Evolutionary conservation across 2,113 vertebrate species (phyloP).

Genomic region (Entosphenus tridentatus): DNA sequence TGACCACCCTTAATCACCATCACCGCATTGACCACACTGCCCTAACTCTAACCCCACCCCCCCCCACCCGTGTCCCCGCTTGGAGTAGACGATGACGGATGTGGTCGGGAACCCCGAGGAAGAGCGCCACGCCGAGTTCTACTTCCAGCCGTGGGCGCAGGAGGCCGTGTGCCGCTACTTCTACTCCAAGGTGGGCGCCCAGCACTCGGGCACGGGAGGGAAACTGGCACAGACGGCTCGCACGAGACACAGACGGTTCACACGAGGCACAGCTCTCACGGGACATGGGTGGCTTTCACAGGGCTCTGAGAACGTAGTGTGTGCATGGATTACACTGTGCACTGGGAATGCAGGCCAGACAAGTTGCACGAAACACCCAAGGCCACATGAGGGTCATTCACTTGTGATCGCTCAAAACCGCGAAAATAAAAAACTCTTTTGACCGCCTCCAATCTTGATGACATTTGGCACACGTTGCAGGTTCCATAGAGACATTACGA

Average conservation of each 20-base stretch:
- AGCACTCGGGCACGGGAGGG: not conserved
- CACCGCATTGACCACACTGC: too few species aligned
- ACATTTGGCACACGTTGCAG: too few species aligned
- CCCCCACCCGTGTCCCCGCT: too few species aligned
- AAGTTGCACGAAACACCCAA: too few species aligned
- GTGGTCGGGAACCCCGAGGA: constrained; percentile 93
- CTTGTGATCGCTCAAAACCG: too few species aligned
- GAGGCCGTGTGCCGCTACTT: constrained; percentile 94
- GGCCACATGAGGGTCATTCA: too few species aligned
- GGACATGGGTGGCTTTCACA: not conserved
- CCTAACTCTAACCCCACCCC: too few species aligned
- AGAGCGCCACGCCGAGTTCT: constrained; percentile 84
- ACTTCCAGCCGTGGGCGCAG: constrained; percentile 97
- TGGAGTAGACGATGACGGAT: constrained; percentile 73
- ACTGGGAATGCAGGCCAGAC: too few species aligned
- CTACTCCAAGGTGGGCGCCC: constrained; percentile 62
- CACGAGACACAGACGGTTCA: not conserved
- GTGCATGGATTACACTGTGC: not conserved
- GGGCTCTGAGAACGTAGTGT: not conserved
- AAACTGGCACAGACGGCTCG: not conserved
- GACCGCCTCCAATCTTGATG: too few species aligned
- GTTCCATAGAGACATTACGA: too few species aligned
- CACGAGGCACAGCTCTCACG: not conserved
- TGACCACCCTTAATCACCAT: too few species aligned
- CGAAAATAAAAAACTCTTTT: too few species aligned